Base-by-base conservation (phyloP, 1,140 invertebrate genomes). In the Solenopsis fugax region DNA sequence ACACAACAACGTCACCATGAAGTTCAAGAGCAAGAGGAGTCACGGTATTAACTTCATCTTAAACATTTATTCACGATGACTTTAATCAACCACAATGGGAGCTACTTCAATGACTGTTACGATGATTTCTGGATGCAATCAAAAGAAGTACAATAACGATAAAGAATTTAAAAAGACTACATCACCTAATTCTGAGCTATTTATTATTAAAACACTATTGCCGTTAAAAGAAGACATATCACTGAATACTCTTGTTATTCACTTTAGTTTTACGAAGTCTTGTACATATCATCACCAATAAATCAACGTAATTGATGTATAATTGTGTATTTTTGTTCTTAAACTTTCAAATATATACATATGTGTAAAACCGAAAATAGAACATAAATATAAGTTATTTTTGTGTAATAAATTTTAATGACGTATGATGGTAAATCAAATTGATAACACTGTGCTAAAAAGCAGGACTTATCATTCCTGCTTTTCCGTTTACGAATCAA, bases 161-260 rank as follows among this genome's bases (percentile, higher is more conserved):
- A 48, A 48, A 0, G 16, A 41, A 34, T 48, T 6, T 34, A 58
- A 7, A 69, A 81, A 34, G 0, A 5, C 24, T 13, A 50, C 21
- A 12, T 69, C 37, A 41, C 4, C 4, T 21, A 24, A 2, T 24
- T 3, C 9, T 24, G 7, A 45, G 10, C 6, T 80, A 69, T 52
- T 69, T 69, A 81, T 81, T 56, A 18, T 45, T 54, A 3, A 5
- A 41, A 78, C n/a, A 85, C 0, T 62, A 29, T 45, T 54, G 16
- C 16, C 12, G 12, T 7, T 24, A 16, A 50, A 50, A 72, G 12
- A 80, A 37, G 9, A 58, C 5, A 29, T 9, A 21, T 45, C 18
- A 21, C 2, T 18, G 3, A 13, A 34, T 48, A 45, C 21, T 73
- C 9, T 45, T 29, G 13, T 56, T 56, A 41, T 69, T 24, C 9